A percentile compares a stretch with the other conserved stretches of the same genome.
phyloP scores from a whole-genome alignment of 2,888 invertebrate genomes.

The Ormyrus labotus region DNA sequence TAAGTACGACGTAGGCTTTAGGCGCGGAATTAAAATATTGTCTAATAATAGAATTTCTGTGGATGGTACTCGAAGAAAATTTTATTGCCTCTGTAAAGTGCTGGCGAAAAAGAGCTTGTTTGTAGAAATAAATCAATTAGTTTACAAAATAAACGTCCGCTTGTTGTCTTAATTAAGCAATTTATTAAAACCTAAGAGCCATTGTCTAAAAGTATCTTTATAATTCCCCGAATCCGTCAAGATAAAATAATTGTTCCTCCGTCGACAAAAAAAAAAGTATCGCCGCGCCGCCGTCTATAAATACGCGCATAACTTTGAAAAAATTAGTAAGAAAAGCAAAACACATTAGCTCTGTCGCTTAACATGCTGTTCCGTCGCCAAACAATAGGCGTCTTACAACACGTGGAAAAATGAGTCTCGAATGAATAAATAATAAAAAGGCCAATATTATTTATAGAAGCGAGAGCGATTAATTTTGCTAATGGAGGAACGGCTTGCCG shows the following conservation, averaged over 20 bases:
- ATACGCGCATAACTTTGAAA: not conserved
- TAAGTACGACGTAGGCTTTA: no score
- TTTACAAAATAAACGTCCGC: no score
- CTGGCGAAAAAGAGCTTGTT: no score
- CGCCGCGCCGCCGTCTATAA: not conserved
- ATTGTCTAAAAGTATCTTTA: no score
- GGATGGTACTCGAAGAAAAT: no score
- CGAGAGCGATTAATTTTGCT: slow-evolving; percentile 31
- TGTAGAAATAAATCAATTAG: no score
- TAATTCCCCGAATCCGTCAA: slow-evolving; percentile 4
- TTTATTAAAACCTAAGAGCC: no score
- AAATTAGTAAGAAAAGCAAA: slow-evolving; percentile 21
- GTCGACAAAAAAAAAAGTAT: not conserved
- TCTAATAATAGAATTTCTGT: no score
- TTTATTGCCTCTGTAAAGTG: no score
- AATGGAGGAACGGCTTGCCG: slow-evolving; percentile 23
- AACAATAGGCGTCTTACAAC: slow-evolving; percentile 18
- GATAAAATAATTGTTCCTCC: slow-evolving; percentile 8
- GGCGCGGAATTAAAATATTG: no score
- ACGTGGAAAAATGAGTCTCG: not conserved
- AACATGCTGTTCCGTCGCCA: slow-evolving; percentile 17
- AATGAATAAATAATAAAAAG: not conserved
- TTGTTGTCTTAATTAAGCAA: no score
- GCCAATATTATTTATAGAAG: slow-evolving; percentile 15
- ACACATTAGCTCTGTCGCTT: not conserved